These are phyloP conservation scores for Macrostomum lignano DNA, from an alignment of 1,140 invertebrate genomes.

Conservation along the genomic window DNA sequence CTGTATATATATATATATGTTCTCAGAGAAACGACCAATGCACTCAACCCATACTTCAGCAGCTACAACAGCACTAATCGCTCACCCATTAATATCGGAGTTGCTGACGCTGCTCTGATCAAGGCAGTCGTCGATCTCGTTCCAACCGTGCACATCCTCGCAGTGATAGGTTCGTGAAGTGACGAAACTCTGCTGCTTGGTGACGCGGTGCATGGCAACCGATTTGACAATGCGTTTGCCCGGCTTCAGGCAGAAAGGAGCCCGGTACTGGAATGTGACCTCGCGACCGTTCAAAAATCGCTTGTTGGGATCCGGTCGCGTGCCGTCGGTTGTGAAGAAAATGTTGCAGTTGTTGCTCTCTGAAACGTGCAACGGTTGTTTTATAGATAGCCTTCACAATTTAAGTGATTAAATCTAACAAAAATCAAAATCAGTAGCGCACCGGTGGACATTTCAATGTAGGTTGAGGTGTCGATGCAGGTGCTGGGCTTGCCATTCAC, in stretches of 20 bases:
- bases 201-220: constrained; percentile 16
- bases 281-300: constrained; percentile 16
- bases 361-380: too few species aligned
- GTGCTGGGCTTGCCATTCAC: constrained; percentile 12
- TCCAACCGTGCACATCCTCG: too few species aligned
- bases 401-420: neutral
- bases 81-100: too few species aligned
- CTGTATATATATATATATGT: too few species aligned
- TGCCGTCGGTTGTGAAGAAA: constrained; percentile 27
- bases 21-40: too few species aligned
- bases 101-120: too few species aligned
- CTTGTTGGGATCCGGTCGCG: constrained; percentile 22
- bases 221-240: constrained; percentile 23
- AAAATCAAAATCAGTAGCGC: constrained; percentile 3
- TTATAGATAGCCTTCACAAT: too few species aligned
- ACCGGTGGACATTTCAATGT: constrained; percentile 16
- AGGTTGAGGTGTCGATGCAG: constrained; percentile 16
- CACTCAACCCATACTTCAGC: too few species aligned
- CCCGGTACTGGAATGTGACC: constrained; percentile 23
- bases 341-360: constrained; percentile 20
- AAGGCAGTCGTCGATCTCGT: too few species aligned
- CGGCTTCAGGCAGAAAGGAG: constrained; percentile 21
- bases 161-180: too few species aligned
- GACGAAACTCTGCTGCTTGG: too few species aligned
- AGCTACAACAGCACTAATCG: too few species aligned